Evolutionary conservation across 2,113 vertebrate species (phyloP).

Genomic region (Cnemophilus loriae): DNA sequence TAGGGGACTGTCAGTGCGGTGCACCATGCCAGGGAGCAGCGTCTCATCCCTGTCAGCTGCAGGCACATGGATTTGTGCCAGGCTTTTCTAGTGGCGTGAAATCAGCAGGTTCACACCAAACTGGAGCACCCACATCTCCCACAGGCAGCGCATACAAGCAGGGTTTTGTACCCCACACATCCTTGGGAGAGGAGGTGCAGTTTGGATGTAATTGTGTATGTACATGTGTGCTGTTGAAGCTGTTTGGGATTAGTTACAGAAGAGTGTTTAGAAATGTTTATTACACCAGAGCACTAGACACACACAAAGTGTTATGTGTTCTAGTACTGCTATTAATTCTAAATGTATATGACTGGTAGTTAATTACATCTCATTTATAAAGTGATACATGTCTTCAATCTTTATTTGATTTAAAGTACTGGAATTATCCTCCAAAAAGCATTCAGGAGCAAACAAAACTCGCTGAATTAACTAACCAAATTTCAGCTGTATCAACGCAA

Average conservation of each 20-base stretch:
- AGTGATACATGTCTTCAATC: not conserved
- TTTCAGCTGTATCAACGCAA: not conserved
- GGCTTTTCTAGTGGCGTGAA: not conserved
- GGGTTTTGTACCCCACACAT: not conserved
- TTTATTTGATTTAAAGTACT: not conserved
- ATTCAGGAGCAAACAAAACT: not conserved
- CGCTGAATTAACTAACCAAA: not conserved
- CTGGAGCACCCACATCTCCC: not conserved
- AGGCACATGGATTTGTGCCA: accelerated
- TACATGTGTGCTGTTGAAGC: accelerated
- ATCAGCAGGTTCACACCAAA: accelerated
- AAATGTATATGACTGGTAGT: not conserved
- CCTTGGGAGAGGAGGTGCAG: not conserved
- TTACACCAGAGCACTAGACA: not conserved
- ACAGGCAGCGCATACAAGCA: not conserved
- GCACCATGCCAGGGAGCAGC: not conserved
- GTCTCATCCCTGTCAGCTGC: not conserved
- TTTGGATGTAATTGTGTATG: accelerated
- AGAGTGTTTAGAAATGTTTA: not conserved
- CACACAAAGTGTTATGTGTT: not conserved
- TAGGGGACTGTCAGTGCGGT: not conserved
- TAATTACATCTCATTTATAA: not conserved
- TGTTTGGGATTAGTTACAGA: not conserved
- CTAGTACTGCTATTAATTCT: not conserved
- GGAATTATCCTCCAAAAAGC: not conserved